Conservation (phyloP, 2,797 vertebrate species). For the Anniella stebbinsi region DNA sequence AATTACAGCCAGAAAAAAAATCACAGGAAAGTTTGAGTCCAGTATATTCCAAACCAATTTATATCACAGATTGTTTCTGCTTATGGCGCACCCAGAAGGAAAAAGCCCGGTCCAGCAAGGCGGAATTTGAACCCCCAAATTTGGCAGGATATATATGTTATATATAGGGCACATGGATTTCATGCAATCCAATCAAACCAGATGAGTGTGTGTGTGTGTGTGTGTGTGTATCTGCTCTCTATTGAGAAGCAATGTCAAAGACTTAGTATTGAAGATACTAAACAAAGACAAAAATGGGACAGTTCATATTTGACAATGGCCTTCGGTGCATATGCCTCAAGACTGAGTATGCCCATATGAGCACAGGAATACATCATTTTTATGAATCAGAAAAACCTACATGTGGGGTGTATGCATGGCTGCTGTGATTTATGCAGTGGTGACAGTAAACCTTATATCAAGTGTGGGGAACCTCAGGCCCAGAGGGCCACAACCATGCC, state of each 20-base stretch:
- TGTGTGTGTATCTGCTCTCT: not conserved
- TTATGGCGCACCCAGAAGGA: not conserved
- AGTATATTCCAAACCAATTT: not conserved
- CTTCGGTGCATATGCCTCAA: not conserved
- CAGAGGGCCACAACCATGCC: no score
- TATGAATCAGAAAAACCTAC: not conserved
- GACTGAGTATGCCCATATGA: not conserved
- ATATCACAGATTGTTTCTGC: not conserved
- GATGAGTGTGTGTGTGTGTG: not conserved
- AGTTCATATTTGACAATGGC: not conserved
- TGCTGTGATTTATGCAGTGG: not conserved
- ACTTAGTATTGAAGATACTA: no score
- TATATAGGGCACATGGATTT: not conserved
- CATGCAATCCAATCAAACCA: constrained; percentile 15
- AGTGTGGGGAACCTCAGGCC: no score
- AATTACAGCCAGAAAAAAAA: constrained; percentile 3
- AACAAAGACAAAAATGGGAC: not conserved
- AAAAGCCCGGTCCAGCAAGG: not conserved
- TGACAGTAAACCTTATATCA: not conserved
- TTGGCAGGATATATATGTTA: no score
- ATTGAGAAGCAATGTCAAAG: not conserved
- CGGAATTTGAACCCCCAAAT: accelerated
- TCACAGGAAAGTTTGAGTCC: not conserved
- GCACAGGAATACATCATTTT: no score
- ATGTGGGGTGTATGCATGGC: not conserved